phyloP scores from a whole-genome alignment of 2,113 vertebrate genomes.

The Centrocercus urophasianus region DNA sequence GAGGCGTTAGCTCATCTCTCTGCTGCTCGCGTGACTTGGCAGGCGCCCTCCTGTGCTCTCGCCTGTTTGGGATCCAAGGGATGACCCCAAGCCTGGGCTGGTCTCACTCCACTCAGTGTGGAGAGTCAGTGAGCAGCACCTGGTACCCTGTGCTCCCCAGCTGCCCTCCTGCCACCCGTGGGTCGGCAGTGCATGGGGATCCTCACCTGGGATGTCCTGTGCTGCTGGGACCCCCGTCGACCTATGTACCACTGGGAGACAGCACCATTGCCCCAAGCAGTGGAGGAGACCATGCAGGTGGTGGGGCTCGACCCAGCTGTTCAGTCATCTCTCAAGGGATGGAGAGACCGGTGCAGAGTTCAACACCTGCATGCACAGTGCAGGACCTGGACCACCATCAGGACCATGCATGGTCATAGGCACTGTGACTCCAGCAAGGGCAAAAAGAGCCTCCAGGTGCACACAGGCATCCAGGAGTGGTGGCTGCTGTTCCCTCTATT shows the following conservation, averaged over 20 bases:
- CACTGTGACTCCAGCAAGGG: accelerated
- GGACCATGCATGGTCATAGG: accelerated
- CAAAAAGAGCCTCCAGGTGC: not conserved
- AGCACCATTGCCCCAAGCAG: not conserved
- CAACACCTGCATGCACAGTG: accelerated
- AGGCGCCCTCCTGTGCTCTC: not conserved
- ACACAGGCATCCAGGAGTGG: not conserved
- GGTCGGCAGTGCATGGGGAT: not conserved
- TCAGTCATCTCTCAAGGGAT: not conserved
- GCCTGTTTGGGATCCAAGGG: not conserved
- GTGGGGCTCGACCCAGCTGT: not conserved
- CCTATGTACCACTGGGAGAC: not conserved
- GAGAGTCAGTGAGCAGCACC: not conserved
- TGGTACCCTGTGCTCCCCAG: accelerated
- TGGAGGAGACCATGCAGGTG: not conserved
- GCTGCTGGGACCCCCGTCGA: accelerated
- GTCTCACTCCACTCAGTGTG: not conserved
- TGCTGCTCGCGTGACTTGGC: not conserved
- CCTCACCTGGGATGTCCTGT: not conserved
- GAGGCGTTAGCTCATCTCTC: not conserved
- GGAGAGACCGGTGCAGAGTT: not conserved
- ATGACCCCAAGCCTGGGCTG: not conserved
- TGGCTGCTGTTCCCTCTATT: not conserved
- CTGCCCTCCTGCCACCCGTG: accelerated
- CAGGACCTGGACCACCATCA: not conserved